Evolutionary conservation across 2,113 vertebrate genomes (phyloP), one percentile per base, ranked within the genome.

Genomic region (Ciconia stormi): DNA sequence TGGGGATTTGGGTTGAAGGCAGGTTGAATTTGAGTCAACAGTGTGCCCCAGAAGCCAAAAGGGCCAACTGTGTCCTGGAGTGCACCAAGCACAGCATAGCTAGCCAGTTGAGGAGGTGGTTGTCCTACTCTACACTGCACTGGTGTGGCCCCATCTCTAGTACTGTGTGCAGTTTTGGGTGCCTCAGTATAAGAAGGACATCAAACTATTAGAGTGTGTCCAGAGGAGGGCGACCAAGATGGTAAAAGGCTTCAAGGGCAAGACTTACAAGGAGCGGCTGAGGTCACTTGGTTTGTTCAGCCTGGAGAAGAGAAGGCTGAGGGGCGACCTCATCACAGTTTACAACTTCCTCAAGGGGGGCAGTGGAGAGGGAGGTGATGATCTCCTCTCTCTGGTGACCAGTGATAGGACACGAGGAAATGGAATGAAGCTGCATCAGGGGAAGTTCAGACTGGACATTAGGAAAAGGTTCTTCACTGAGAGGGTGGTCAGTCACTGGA

Each of bases 21-120:
- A 81, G 49, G 23, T 23, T 50, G 25, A 66, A 40, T 40, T 25
- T 10, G 13, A 62, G 20, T 29, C 11, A 40, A 34, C 18, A 22
- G 34, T 17, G 38, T 46, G 12, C 8, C 8, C 61, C 46, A 32
- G 22, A 30, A 74, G 21, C 36, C 38, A 30, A 62, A 69, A 55
- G 70, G 55, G 19, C 22, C 15, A 46, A 16, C 29, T 0, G 1
- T n/a, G 23, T 53, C 46, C 38, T 53, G 34, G 10, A 34, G 27
- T 32, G 16, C 34, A 40, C 25, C 13, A 13, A 76, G 38, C 27
- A 53, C 23, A n/a, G 9, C 16, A n/a, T 5, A 29, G 23, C 34
- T 29, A 34, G 22, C 8, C 0, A 0, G 19, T 36, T 0, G 1
- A 83, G 15, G 46, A 34, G 25, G 36, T 12, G 6, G 12, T 27